Evolutionary conservation across 2,113 vertebrate species (phyloP).

Genomic region (Orycteropus afer): DNA sequence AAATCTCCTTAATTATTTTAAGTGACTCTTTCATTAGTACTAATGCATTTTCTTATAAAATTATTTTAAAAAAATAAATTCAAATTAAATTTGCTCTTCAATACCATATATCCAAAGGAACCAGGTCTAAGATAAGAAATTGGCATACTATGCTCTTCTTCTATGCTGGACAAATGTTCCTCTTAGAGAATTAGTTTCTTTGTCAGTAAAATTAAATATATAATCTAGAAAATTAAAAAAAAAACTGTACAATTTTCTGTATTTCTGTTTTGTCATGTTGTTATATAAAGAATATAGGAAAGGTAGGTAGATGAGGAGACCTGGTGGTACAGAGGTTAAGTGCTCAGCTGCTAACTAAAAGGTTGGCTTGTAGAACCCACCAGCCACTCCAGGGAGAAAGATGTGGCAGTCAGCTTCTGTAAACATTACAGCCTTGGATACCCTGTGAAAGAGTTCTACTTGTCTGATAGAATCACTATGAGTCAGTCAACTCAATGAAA

Average conservation of each 20-base stretch:
- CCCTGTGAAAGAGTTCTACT: background rate
- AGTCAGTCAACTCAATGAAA: background rate
- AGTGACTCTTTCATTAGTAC: slow-evolving; percentile 56
- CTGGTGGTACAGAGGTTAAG: background rate
- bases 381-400: background rate
- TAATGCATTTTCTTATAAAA: slow-evolving; percentile 33
- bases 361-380: background rate
- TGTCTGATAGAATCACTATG: no score
- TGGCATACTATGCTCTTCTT: background rate
- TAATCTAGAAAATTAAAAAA: background rate
- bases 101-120: background rate
- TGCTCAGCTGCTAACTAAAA: background rate
- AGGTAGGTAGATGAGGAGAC: background rate
- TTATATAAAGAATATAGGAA: background rate
- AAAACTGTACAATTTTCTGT: background rate
- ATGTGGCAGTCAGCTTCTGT: no score
- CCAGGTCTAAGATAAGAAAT: background rate
- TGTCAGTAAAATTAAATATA: background rate
- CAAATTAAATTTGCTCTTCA: slow-evolving; percentile 30
- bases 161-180: background rate
- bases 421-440: background rate
- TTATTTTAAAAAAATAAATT: background rate
- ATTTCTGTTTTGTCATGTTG: background rate
- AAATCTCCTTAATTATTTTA: slow-evolving; percentile 71
- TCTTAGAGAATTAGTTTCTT: background rate